Evolutionary conservation across 2,797 vertebrate species (phyloP), one percentile per base, ranked within the genome.

Genomic region (Enteromius unitaeniatus): DNA sequence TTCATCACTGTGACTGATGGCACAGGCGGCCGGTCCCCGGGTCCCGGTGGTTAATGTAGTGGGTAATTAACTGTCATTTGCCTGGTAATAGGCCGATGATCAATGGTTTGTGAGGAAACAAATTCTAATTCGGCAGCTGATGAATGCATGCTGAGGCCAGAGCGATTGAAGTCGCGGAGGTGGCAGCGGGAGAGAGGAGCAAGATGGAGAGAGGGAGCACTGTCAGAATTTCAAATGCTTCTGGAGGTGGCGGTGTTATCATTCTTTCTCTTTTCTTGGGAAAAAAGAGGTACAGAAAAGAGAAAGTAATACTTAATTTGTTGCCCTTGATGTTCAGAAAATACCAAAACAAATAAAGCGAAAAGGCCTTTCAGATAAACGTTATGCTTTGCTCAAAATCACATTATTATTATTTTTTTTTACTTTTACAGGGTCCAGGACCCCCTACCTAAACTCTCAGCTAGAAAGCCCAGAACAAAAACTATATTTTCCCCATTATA

Each of bases 51-150:
- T 99, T 99, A 99, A 99, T 99, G 97, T 99, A 99, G 96, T 99
- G 97, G 97, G 97, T 99, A 99, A 99, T 99, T 99, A 99, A 99
- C 97, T 99, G 98, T 99, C 98, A 99, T 99, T 98, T 98, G 97
- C 97, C 97, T 98, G 96, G 97, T 99, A 99, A 99, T 99, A 97
- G 97, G 97, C 97, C 96, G 95, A 97, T 99, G 98, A 99, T 99
- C 97, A 99, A 99, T 99, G 97, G 97, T 97, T 98, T 98, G 97
- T 97, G 96, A 97, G 97, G 96, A 99, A 98, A 98, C 97, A 98
- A 97, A 99, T 97, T 99, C 97, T 97, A 98, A 98, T 99, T 96
- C 97, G 95, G 95, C 96, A 96, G 95, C 96, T 98, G 98, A 98
- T 98, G 96, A 97, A 99, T 98, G 97, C 96, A 95, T 91, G 93